Evolutionary conservation across 2,888 invertebrate species (phyloP).

Genomic region (Hyposoter didymator): DNA sequence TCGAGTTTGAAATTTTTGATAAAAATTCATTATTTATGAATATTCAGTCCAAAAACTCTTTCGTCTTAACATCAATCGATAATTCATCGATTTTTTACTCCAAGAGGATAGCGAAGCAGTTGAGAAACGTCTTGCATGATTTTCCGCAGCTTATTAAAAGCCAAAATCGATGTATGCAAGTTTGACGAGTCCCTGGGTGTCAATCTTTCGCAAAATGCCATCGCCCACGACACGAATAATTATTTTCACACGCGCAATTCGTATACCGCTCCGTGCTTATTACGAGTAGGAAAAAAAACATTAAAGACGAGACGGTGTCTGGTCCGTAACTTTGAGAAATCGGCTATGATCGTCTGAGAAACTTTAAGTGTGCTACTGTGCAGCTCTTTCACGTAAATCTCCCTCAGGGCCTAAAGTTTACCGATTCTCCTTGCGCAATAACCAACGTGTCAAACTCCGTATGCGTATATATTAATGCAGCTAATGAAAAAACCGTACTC

Average conservation of each 20-base stretch:
- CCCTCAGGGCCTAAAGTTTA: slow-evolving; percentile 48
- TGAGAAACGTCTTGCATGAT: background rate
- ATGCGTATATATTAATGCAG: slow-evolving; percentile 11
- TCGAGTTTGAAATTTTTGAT: too few species aligned
- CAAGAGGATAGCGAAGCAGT: background rate
- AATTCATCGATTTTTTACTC: background rate
- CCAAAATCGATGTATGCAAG: slow-evolving; percentile 40
- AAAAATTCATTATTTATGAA: background rate
- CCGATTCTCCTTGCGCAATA: slow-evolving; percentile 57
- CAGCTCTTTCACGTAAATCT: slow-evolving; percentile 42
- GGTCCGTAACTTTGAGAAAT: slow-evolving; percentile 33
- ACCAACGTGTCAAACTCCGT: slow-evolving; percentile 36
- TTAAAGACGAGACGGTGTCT: slow-evolving; percentile 1
- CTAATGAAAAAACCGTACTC: background rate
- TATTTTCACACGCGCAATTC: background rate
- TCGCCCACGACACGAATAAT: slow-evolving; percentile 11
- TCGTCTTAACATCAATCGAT: background rate
- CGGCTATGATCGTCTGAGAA: slow-evolving; percentile 27
- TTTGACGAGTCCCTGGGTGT: slow-evolving; percentile 34
- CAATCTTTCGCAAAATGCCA: slow-evolving; percentile 54
- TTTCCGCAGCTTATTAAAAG: slow-evolving; percentile 9
- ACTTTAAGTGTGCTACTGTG: slow-evolving; percentile 50
- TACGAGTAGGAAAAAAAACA: background rate
- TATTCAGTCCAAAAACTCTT: background rate
- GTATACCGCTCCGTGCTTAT: background rate